These are phyloP conservation scores for Anorthoa munda DNA, from an alignment of 2,888 invertebrate genomes.

Conservation along the genomic window DNA sequence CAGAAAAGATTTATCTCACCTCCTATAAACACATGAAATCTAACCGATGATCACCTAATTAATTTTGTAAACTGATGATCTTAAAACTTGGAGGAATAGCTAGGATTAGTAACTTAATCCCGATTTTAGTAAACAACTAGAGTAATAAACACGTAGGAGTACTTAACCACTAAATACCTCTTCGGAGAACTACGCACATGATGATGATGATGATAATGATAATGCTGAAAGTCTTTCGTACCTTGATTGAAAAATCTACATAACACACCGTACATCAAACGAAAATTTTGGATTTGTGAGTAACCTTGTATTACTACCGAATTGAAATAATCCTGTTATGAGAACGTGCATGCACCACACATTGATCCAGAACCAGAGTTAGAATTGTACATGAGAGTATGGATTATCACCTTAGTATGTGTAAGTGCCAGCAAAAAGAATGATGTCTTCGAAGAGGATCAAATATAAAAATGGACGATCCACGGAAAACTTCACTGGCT, in stretches of 20 bases:
- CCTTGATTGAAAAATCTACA: not conserved
- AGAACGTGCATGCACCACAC: constrained; percentile 1
- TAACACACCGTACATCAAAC: too few relatives aligned
- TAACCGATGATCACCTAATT: too few relatives aligned
- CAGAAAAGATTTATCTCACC: too few relatives aligned
- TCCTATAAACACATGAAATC: not conserved
- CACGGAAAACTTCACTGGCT: constrained; percentile 51
- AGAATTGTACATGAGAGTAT: not conserved
- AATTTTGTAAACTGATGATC: too few relatives aligned
- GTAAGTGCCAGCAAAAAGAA: constrained; percentile 64
- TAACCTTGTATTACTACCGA: too few relatives aligned
- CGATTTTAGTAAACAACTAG: too few relatives aligned
- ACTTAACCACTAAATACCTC: not conserved
- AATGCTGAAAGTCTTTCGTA: too few relatives aligned
- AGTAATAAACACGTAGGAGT: not conserved
- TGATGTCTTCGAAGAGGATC: constrained; percentile 62
- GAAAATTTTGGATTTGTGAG: too few relatives aligned
- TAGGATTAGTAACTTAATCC: too few relatives aligned
- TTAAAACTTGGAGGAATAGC: too few relatives aligned
- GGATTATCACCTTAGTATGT: constrained; percentile 29
- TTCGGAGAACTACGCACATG: not conserved
- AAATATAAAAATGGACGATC: constrained; percentile 64
- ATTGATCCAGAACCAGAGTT: not conserved
- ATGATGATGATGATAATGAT: not conserved
- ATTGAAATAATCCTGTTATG: not conserved